Evolutionary conservation across 2,888 invertebrate species (phyloP), one percentile per base, ranked within the genome.

Genomic region (Adelphocoris suturalis): DNA sequence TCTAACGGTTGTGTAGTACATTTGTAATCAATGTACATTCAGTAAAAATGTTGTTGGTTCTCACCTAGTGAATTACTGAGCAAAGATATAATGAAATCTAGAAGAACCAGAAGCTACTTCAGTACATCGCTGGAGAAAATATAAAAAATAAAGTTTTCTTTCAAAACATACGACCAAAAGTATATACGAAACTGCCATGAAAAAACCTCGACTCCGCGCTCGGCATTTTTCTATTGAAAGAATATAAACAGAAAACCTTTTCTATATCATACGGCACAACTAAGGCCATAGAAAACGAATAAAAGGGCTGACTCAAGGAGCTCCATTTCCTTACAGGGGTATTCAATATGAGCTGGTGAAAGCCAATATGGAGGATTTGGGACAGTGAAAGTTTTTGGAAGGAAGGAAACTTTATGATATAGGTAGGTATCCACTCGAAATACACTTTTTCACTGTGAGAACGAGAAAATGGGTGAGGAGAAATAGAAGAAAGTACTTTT

Each of bases 351-450:
- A 23, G 23, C 19, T 12, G 68, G 23, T 23, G 68, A 23, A 19
- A 68, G 27, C 68, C 68, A 68, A 68, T 68, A 68, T 68, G 68
- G 68, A 68, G 68, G 23, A 27, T 68, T 23, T 68, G 19, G 61
- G 61, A 61, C 14, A 23, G 68, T 23, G 27, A 13, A 68, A 68
- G 68, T 68, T 68, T 68, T 68, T 68, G 4, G 19, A 27, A 23
- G 23, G 19, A 11, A 13, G 68, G 23, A 68, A 68, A 68, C 68
- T 68, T 68, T 68, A 68, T 68, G 68, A 68, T 68, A 68, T 68
- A 68, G 68, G 61, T 61, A 9, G 61, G n/a, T 61, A 61, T 16
- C n/a, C 19, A 16, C 9, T 19, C 61, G 19, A 19, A 61, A 61
- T 61, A 19, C n/a, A 61, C 61, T 61, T 61, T 61, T 19, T 61